A percentile compares a stretch with the other conserved stretches of the same genome.
phyloP scores from a whole-genome alignment of 2,888 invertebrate genomes.

The Eugnorisma glareosa region DNA sequence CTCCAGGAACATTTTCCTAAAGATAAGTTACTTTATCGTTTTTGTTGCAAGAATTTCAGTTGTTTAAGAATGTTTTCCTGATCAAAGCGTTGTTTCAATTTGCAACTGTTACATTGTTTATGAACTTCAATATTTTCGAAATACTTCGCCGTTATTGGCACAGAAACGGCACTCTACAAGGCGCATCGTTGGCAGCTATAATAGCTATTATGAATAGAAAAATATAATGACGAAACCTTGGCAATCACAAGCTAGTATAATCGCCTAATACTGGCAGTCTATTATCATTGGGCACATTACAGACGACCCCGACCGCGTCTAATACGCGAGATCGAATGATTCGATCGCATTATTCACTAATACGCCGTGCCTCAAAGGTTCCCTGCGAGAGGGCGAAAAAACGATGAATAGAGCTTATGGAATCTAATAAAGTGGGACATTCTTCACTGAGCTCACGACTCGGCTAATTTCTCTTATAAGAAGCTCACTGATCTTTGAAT shows the following conservation, averaged over 20 bases:
- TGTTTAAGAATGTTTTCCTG: conserved; percentile 26
- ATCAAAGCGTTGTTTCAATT: conserved; percentile 21
- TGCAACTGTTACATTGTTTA: background rate
- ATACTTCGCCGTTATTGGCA: background rate
- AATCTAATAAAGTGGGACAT: conserved; percentile 89
- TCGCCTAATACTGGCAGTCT: conserved; percentile 84
- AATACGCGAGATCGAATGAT: conserved; percentile 86
- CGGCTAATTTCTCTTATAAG: conserved; percentile 80
- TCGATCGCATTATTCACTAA: conserved; percentile 89
- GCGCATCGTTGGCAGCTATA: background rate
- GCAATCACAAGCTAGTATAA: conserved; percentile 73
- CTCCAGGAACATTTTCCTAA: background rate
- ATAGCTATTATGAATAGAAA: background rate
- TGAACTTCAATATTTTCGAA: conserved; percentile 1
- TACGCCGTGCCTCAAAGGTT: conserved; percentile 85
- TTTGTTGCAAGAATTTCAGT: background rate
- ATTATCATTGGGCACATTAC: conserved; percentile 87
- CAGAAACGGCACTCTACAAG: background rate
- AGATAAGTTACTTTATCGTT: background rate
- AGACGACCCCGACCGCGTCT: conserved; percentile 76
- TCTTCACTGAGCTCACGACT: conserved; percentile 79
- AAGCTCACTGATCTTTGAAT: conserved; percentile 57
- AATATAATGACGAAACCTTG: conserved; percentile 72
- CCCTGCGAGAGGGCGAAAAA: conserved; percentile 84
- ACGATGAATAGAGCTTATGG: conserved; percentile 88